Evolutionary conservation across 2,113 vertebrate genomes (phyloP), one percentile per base, ranked within the genome.

Genomic region (Progne subis): DNA sequence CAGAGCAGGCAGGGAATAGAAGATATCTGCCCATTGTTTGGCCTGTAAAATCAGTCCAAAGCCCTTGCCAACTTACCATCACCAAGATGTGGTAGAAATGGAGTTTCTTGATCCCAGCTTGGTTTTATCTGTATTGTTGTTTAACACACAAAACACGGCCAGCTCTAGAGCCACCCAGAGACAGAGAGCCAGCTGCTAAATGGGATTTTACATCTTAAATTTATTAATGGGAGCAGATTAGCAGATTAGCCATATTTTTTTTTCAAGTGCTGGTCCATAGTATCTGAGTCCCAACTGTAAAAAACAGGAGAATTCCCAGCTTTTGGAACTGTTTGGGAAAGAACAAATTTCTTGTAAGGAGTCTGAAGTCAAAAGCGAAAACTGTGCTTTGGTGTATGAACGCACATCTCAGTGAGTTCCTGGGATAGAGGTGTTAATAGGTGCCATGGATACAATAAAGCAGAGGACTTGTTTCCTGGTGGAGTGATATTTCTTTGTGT

Each of bases 381-480:
- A 83, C 43, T 13, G 7, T 76, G 17, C 34, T 47, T 11, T 63
- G 24, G 19, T 61, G 23, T 68, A 56, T 12, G 11, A 28, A 18
- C 31, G 11, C 32, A 7, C 8, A 23, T 72, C 26, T 61, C 50
- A 16, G 31, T 56, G 31, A 32, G 34, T 68, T 72, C 34, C 50
- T 44, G 4, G 29, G 39, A 67, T 32, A 37, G 32, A 55, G 37
- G 7, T 84, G 46, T 53, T 84, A 84, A 89, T 76, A 89, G 61
- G 46, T 72, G 41, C 81, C 65, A 89, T 65, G 74, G 89, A 82
- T 79, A 87, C 74, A 92, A 76, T 65, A 91, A 94, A 85, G 63
- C 23, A 85, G 74, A 75, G 19, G 23, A 44, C 12, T 69, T 79
- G 25, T 34, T 92, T 39, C 53, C 47, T 74, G 24, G 8, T 86